These are phyloP conservation scores for Clusia tigrina DNA, from an alignment of 2,888 invertebrate species.

Conservation along the genomic window DNA sequence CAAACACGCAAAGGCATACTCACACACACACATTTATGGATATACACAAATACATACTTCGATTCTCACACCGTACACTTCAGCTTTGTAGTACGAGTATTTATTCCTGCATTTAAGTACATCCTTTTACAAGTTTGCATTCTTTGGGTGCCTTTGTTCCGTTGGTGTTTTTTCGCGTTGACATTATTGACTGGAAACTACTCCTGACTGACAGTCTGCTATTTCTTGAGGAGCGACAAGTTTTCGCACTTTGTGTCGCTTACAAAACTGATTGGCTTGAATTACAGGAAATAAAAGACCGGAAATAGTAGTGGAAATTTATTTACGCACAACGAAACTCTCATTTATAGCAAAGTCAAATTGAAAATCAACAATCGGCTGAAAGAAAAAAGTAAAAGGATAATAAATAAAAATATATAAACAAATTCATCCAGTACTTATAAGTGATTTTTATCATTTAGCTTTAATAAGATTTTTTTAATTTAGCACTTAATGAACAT, in stretches of 20 bases:
- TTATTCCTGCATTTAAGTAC: slow-evolving; percentile 1
- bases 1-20: not conserved
- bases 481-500: too few species aligned
- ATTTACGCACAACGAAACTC: not conserved
- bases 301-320: not conserved
- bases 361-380: not conserved
- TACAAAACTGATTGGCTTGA: not conserved
- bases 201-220: slow-evolving; percentile 6
- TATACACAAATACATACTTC: too few species aligned
- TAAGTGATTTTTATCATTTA: too few species aligned
- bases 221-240: not conserved
- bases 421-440: too few species aligned
- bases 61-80: not conserved
- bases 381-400: too few species aligned
- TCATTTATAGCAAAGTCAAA: too few species aligned
- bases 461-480: too few species aligned
- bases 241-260: not conserved
- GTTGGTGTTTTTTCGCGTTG: not conserved
- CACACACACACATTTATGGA: not conserved
- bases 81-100: not conserved
- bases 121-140: not conserved
- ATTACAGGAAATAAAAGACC: not conserved
- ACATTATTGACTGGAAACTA: too few species aligned
- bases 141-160: too few species aligned
- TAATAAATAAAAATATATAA: too few species aligned